phyloP scores from a whole-genome alignment of 92 coral and sea anemone genomes.

The Phenganax subtilis region DNA sequence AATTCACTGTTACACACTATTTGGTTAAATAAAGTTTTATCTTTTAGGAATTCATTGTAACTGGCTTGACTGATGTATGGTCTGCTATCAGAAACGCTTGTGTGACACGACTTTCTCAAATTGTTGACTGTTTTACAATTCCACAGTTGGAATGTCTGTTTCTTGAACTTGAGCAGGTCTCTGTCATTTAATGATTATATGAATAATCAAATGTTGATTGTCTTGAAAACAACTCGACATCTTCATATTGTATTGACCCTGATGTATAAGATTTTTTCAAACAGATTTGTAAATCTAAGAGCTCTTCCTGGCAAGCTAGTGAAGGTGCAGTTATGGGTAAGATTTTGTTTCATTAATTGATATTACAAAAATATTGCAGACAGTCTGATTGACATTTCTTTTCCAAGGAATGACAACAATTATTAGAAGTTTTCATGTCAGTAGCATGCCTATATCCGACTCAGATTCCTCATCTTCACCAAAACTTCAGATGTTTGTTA shows the following conservation, averaged over 20 bases:
- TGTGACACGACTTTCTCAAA: constrained; percentile 68
- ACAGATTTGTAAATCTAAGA: constrained; percentile 83
- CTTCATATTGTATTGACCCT: background rate
- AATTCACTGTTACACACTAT: background rate
- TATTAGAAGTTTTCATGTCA: constrained; percentile 78
- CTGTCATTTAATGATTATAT: background rate
- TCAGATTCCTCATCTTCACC: constrained; percentile 48
- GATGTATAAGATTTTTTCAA: background rate
- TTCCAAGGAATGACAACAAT: constrained; percentile 79
- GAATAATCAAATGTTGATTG: too few species aligned
- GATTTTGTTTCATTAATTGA: constrained; percentile 6
- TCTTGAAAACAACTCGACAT: too few species aligned
- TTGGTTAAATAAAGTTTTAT: background rate
- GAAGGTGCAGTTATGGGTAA: constrained; percentile 99
- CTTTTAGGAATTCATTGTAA: constrained; percentile 61
- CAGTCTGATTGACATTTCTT: background rate
- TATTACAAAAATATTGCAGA: background rate
- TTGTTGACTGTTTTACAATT: constrained; percentile 66
- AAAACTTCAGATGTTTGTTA: constrained; percentile 66
- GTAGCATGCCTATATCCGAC: constrained; percentile 48
- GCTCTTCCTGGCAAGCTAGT: constrained; percentile 94
- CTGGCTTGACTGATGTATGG: constrained; percentile 98
- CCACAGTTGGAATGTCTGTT: constrained; percentile 71
- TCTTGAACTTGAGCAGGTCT: constrained; percentile 68
- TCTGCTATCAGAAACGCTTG: constrained; percentile 93